Base-by-base conservation (phyloP, 2,797 vertebrate species). In the Esox lucius region DNA sequence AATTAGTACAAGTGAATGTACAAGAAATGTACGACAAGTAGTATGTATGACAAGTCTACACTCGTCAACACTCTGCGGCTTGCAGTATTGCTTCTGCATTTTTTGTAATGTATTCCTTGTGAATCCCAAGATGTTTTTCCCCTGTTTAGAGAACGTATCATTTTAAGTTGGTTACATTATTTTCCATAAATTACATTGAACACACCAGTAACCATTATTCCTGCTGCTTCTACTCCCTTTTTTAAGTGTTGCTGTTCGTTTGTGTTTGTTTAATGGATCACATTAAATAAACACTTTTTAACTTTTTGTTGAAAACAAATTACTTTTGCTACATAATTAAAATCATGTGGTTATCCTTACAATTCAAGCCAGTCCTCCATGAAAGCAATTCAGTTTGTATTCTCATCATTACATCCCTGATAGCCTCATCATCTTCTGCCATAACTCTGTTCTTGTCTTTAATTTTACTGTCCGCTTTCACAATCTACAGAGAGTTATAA, bases 401-500 rank as follows among this genome's bases (percentile, higher is more conserved):
- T 35, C 28, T 33, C 64, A 31, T 66, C 64, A 66, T 33, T 5
- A 33, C 64, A 33, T 31, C 31, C 64, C 28, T 31, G 70, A 76
- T 42, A 81, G 84, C 85, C 42, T 46, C 9, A 89, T 93, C 88
- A 91, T 91, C 84, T 90, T 88, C 83, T 87, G 84, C 84, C 86
- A 86, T 90, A 87, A 86, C 81, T 85, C 81, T 89, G 71, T 67
- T 82, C 81, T 83, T 88, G 15, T 78, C 77, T 86, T 88, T 87
- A 89, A 89, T 91, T 93, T 91, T 92, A 89, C 90, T 74, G 90
- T 82, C 86, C 65, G 59, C 82, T 78, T 88, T 89, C 90, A 86
- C 88, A 88, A 89, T 90, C 86, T 85, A 35, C 87, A 86, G 81
- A 76, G 83, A 89, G 86, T 89, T 85, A 69, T 76, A 74, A 86